Base-by-base conservation (phyloP, 2,888 invertebrate species). In the Drosophila ezoana region DNA sequence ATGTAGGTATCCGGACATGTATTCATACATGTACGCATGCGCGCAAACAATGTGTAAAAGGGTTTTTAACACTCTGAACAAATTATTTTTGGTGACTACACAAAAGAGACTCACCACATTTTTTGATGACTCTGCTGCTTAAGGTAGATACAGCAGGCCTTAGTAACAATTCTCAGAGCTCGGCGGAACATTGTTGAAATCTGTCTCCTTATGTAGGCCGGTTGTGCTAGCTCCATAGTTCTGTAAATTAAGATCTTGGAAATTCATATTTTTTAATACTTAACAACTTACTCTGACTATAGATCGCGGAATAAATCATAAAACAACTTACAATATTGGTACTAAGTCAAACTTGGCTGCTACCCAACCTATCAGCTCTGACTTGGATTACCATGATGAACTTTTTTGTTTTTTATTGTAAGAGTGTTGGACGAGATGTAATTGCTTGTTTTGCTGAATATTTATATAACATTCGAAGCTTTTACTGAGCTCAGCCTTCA, bases 251-350 rank as follows among this genome's bases (percentile, higher is more conserved):
- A 38, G 20, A 54, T n/a, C n/a, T 68, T 72, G 71, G 14, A 74
- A 74, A 45, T 52, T 44, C 16, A 67, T 38, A 8, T 18, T 33
- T 23, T 18, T 59, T 49, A 53, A 41, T 54, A 28, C 0, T 28
- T 45, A 45, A 13, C 9, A 28, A 1, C 28, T 28, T 28, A 20
- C 4, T 38, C 4, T 11, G 3, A 20, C 54, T 32, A 23, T 8
- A 44, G 9, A 37, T 54, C 11, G 28, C 10, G 41, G 6, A 16
- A 47, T 18, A 9, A 10, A 16, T 43, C 8, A 20, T 10, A 38
- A 38, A 33, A 53, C 16, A 58, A 72, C 71, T 72, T 40, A 72
- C 71, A 67, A 28, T 54, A 45, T 49, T 16, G 45, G 11, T 51
- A 28, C 11, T 28, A 35, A 13, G 11, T 44, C 33, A 47, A 35